Conservation (phyloP, 2,888 invertebrate species). For the Harpalus rufipes region DNA sequence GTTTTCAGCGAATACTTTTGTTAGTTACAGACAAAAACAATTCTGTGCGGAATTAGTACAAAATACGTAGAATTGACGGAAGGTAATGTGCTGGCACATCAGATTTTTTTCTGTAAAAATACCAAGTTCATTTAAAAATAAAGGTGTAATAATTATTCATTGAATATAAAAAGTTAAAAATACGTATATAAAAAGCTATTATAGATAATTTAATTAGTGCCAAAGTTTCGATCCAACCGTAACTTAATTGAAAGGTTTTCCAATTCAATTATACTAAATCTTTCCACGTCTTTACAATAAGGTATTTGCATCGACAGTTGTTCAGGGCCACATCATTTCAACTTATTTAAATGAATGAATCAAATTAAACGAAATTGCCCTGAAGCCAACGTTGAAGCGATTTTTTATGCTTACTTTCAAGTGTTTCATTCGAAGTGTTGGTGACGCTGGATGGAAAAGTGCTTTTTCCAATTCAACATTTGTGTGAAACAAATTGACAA, state of each 20-base stretch:
- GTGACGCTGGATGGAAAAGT: neutral
- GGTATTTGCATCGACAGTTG: neutral
- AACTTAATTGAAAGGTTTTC: constrained; percentile 8
- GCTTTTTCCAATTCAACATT: neutral
- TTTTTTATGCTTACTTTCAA: constrained; percentile 10
- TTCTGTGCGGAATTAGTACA: too few species aligned
- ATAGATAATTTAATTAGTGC: constrained; percentile 9
- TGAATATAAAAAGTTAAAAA: neutral
- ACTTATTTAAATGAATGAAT: constrained; percentile 17
- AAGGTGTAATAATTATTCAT: too few species aligned
- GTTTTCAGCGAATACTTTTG: too few species aligned
- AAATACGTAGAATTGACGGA: too few species aligned
- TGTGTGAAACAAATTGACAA: neutral
- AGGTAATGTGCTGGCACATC: too few species aligned
- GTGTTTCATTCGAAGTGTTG: neutral
- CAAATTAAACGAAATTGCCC: constrained; percentile 27
- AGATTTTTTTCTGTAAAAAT: too few species aligned
- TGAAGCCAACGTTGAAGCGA: neutral
- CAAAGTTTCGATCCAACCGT: neutral
- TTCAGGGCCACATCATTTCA: constrained; percentile 9
- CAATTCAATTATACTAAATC: neutral
- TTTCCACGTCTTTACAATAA: constrained; percentile 8
- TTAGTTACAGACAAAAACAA: too few species aligned
- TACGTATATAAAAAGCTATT: constrained; percentile 2
- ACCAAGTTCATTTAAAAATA: too few species aligned